Conservation (phyloP, 2,113 vertebrate species). For the Halcyon senegalensis region DNA sequence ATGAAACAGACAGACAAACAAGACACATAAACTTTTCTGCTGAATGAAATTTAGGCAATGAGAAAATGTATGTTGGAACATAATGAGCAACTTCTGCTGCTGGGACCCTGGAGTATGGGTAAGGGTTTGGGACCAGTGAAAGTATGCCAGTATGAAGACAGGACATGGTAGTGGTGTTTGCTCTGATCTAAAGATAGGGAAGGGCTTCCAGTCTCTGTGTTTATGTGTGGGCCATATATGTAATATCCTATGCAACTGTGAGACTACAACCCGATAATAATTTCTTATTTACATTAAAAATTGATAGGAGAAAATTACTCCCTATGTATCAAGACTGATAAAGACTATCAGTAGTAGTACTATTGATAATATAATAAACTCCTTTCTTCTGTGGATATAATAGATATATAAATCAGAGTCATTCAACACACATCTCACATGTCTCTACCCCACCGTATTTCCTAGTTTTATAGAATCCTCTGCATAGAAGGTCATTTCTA, state of each 20-base stretch:
- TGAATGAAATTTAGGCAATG: not conserved
- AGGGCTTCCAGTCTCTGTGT: not conserved
- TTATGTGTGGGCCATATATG: fast-evolving
- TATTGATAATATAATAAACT: fast-evolving
- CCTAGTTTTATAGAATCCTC: not conserved
- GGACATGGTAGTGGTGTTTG: not conserved
- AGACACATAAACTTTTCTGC: not conserved
- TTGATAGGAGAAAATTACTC: not conserved
- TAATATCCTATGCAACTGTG: not conserved
- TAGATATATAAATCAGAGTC: not conserved
- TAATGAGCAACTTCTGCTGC: not conserved
- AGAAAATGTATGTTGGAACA: not conserved
- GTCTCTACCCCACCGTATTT: not conserved
- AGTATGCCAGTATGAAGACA: not conserved
- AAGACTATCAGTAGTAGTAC: not conserved
- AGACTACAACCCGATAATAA: not conserved
- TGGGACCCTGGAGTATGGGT: not conserved
- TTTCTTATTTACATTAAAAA: not conserved
- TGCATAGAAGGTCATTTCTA: not conserved
- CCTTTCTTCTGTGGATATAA: not conserved
- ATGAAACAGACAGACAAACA: not conserved
- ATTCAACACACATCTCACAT: fast-evolving
- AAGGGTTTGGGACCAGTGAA: not conserved
- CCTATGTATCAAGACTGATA: not conserved
- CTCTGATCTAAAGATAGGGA: not conserved